Base-by-base conservation (phyloP, 2,888 invertebrate genomes). In the Ariolimax columbianus region DNA sequence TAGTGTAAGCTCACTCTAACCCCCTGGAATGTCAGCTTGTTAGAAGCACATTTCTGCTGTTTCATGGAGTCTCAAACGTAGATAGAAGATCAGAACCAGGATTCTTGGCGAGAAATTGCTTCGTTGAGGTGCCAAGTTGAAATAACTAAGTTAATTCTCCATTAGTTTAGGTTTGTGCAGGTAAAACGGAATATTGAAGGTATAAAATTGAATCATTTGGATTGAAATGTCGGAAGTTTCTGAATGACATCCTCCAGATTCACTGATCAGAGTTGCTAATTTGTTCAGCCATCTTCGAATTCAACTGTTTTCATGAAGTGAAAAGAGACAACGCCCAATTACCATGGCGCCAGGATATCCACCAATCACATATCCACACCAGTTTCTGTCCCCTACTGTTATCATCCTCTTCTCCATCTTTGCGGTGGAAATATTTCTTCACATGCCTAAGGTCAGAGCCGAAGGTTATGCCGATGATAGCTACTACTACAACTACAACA, bases 401-500 rank as follows among this genome's bases (percentile, higher is more conserved):
- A 33, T 75, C 6, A 33, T 59, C 26, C 36, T 63, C 33, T 43
- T 77, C 0, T 30, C 30, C 4, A 1, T 3, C 4, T 2, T 33
- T 23, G 0, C 51, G 17, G n/a, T 82, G 11, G 63, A 63, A 11
- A 51, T 75, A 11, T 33, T 63, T 40, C 59, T 26, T 30, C 73
- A 47, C 47, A n/a, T 75, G 30, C 73, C 63, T 26, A 33, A 43
- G n/a, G 36, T 51, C 55, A 66, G 17, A 19, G 36, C 70, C 19
- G 33, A 78, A 38, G 68, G 77, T 11, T 82, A 82, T 77, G 19
- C 63, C 17, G 80, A 86, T 51, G 78, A 78, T 33, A 77, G 38
- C 70, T 75, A 79, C 55, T 47, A 33, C 70, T 63, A 75, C 59
- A 55, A 75, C 72, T 75, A 79, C 66, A 70, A 82, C 78, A 70